Evolutionary conservation across 2,113 vertebrate species (phyloP), one percentile per base, ranked within the genome.

Genomic region (Ranitomeya variabilis): DNA sequence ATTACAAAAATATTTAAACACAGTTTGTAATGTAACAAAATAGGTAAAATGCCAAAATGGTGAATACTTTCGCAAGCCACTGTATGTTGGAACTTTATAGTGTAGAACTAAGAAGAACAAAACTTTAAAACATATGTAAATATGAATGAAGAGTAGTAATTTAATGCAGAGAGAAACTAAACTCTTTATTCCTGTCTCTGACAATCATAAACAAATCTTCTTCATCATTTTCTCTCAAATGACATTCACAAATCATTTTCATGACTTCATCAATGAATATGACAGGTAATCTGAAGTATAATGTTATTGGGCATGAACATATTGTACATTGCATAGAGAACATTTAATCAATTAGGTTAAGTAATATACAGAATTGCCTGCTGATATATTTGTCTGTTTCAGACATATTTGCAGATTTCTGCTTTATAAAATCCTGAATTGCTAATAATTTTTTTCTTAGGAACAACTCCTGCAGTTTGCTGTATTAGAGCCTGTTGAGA

Each of bases 231-330:
- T 31, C 66, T 88, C 79, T 45, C 79, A 62, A 88, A 88, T 82
- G 54, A 82, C 79, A 88, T 74, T 59, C 67, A 82, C 86, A 88
- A 88, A 74, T 88, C 79, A 88, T 88, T 88, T 88, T 88, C 79
- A 88, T 76, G 86, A 83, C 67, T 88, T 88, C 79, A 88, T 88
- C 86, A 88, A 88, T 82, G 86, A 60, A 80, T 79, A 74, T 83
- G 79, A 71, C 86, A 74, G 74, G 80, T 52, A 62, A 81, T 86
- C 83, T 88, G 79, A 52, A 31, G 31, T 73, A 23, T 73, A 82
- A 88, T 88, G 26, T 52, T 88, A 60, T 83, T 67, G 66, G 79
- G 37, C 59, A 66, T 82, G 26, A 64, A 21, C 80, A 82, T 64
- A 66, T 62, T 82, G 26, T 82, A 82, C 37, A 14, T 12, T 64